phyloP scores from a whole-genome alignment of 2,113 vertebrate species.

The Ameiurus melas region DNA sequence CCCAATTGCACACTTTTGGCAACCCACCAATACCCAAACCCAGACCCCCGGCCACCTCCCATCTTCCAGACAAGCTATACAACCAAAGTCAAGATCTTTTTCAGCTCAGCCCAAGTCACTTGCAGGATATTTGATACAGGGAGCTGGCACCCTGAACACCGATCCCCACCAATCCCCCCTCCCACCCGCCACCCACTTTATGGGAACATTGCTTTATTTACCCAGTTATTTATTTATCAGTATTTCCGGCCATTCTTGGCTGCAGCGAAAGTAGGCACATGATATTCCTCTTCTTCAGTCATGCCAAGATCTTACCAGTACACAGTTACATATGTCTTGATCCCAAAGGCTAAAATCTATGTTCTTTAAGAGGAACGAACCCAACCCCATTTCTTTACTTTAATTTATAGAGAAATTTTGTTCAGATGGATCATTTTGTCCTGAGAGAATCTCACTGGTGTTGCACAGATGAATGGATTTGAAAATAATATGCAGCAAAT shows the following conservation, averaged over 20 bases:
- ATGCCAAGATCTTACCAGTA: constrained; percentile 28
- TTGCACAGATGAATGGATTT: background rate
- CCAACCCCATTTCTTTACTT: background rate
- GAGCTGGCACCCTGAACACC: background rate
- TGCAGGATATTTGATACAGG: constrained; percentile 32
- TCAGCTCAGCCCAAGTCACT: constrained; percentile 18
- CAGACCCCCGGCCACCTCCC: constrained; percentile 19
- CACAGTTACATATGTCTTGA: background rate
- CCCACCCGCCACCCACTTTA: constrained; percentile 27
- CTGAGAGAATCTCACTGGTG: background rate
- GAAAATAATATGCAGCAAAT: background rate
- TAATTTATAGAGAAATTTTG: background rate
- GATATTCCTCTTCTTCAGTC: constrained; percentile 43
- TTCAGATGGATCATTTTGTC: background rate
- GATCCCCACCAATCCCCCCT: too few species aligned
- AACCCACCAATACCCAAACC: constrained; percentile 4
- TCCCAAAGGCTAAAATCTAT: background rate
- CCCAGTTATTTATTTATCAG: constrained; percentile 51
- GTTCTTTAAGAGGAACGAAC: background rate
- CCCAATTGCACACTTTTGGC: constrained; percentile 5
- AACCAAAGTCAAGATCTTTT: constrained; percentile 6
- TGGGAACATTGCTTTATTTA: constrained; percentile 48
- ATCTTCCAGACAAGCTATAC: constrained; percentile 21
- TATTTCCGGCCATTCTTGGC: constrained; percentile 47
- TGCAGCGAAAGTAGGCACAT: constrained; percentile 43